phyloP scores from a whole-genome alignment of 1,140 invertebrate species.

The Trypoxylus dichotomus region DNA sequence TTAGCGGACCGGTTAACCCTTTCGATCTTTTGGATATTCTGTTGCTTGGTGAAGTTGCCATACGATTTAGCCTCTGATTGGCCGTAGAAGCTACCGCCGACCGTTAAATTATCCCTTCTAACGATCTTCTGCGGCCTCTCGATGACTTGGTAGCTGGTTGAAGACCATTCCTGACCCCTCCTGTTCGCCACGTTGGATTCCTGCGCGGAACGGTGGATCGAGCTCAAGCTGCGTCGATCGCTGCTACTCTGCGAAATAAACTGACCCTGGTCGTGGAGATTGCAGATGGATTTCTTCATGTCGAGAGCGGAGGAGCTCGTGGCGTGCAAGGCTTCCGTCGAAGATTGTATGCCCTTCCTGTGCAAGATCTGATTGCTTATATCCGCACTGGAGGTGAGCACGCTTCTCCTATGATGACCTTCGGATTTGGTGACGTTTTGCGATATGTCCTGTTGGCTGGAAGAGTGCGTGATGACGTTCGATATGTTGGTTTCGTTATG shows the following conservation, averaged over 20 bases:
- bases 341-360: constrained; percentile 64
- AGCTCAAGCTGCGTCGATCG: constrained; percentile 74
- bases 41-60: constrained; percentile 65
- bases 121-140: constrained; percentile 61
- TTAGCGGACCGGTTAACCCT: constrained; percentile 64
- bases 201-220: constrained; percentile 66
- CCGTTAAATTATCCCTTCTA: constrained; percentile 64
- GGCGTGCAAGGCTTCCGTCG: constrained; percentile 56
- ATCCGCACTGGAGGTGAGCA: constrained; percentile 72
- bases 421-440: constrained; percentile 30
- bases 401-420: constrained; percentile 66
- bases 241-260: constrained; percentile 64
- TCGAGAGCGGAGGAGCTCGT: constrained; percentile 73
- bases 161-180: constrained; percentile 53
- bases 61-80: constrained; percentile 67
- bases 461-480: constrained; percentile 9
- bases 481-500: constrained; percentile 30
- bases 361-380: constrained; percentile 76
- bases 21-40: constrained; percentile 56
- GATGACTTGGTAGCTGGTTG: constrained; percentile 51
- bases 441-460: background rate
- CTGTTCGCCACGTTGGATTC: constrained; percentile 52
- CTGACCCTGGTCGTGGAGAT: constrained; percentile 71
- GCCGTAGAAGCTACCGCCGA: constrained; percentile 72
- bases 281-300: constrained; percentile 76